phyloP scores from a whole-genome alignment of 2,888 invertebrate genomes.

The Protonemura montana region DNA sequence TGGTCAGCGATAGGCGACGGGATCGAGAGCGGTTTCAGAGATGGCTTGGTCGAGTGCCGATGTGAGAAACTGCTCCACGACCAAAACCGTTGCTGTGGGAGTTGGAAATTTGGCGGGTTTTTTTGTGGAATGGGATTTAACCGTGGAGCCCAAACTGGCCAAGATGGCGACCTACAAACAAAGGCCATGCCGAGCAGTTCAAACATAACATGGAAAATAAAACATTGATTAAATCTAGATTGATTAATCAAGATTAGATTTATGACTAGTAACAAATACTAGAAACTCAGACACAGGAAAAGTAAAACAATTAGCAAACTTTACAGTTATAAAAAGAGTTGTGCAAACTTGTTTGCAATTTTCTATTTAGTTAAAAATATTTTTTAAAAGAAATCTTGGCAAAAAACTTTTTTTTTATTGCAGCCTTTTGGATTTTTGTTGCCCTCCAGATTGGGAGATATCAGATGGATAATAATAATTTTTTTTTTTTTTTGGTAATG shows the following conservation, averaged over 20 bases:
- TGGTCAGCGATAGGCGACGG: background rate
- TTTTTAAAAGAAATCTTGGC: too few relatives aligned
- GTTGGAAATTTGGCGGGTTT: slow-evolving; percentile 43
- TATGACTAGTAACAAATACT: too few relatives aligned
- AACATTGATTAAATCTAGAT: background rate
- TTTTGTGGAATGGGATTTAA: slow-evolving; percentile 55
- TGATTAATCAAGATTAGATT: background rate
- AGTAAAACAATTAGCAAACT: too few relatives aligned
- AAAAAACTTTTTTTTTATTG: too few relatives aligned
- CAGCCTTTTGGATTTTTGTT: too few relatives aligned
- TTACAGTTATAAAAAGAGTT: too few relatives aligned
- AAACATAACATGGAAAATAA: slow-evolving; percentile 7
- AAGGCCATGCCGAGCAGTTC: slow-evolving; percentile 51
- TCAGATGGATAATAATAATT: too few relatives aligned
- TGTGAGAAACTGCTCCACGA: slow-evolving; percentile 38
- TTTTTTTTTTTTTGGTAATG: too few relatives aligned
- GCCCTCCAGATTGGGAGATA: too few relatives aligned
- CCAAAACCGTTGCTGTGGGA: slow-evolving; percentile 28
- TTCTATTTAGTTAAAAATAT: too few relatives aligned
- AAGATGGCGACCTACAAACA: slow-evolving; percentile 68
- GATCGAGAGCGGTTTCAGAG: background rate
- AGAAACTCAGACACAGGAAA: too few relatives aligned
- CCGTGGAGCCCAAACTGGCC: slow-evolving; percentile 66
- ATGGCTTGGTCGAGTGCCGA: slow-evolving; percentile 1
- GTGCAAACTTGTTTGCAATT: too few relatives aligned